Evolutionary conservation across 2,888 invertebrate genomes (phyloP).

Genomic region (Nemoura dubitans): DNA sequence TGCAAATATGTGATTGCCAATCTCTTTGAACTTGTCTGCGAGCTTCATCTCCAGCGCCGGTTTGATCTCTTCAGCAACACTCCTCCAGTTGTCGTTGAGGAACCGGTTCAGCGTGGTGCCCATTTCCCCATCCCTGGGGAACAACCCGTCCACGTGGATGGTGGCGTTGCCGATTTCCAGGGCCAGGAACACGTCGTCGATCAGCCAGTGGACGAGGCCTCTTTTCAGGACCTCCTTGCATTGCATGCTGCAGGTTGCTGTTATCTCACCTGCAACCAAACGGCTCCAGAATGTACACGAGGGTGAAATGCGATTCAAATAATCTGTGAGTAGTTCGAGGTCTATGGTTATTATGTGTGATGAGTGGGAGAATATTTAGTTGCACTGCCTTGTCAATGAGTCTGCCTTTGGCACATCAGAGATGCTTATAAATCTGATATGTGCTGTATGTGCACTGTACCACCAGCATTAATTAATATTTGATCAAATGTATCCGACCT

Average conservation of each 20-base stretch:
- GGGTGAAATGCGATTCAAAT: no score
- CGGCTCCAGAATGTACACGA: conserved; percentile 38
- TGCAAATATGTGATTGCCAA: conserved; percentile 69
- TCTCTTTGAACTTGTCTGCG: conserved; percentile 66
- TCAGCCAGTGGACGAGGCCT: conserved; percentile 66
- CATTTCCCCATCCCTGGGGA: conserved; percentile 74
- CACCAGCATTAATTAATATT: no score
- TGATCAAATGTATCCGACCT: no score
- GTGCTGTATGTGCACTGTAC: no score
- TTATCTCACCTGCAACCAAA: conserved; percentile 68
- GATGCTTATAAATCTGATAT: no score
- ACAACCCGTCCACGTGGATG: conserved; percentile 75
- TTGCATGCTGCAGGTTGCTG: conserved; percentile 69
- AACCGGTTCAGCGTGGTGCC: conserved; percentile 77
- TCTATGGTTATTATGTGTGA: no score
- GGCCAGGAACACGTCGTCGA: conserved; percentile 71
- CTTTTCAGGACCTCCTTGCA: conserved; percentile 67
- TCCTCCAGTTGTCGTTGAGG: conserved; percentile 81
- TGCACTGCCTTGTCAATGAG: no score
- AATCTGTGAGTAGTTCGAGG: no score
- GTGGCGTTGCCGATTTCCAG: conserved; percentile 73
- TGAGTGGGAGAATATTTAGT: no score
- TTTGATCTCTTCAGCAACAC: conserved; percentile 74
- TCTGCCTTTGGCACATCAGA: no score
- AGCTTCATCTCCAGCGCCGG: conserved; percentile 73